Base-by-base conservation (phyloP, 2,888 invertebrate species). In the Heliconius sara region DNA sequence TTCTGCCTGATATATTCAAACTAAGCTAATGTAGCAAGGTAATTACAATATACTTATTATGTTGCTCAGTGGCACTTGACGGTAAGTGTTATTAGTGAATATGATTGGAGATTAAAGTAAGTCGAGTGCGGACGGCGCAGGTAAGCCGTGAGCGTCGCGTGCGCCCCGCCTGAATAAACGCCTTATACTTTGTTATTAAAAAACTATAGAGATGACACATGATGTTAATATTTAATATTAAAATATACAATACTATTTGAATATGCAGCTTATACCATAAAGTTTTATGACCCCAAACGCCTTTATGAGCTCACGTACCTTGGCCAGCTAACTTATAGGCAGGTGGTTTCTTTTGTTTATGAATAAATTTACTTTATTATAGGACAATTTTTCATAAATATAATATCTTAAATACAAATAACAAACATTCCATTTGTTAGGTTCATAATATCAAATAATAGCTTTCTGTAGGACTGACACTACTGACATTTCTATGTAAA, bases 91-190 rank as follows among this genome's bases (percentile, higher is more conserved):
- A 89, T 89, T 89, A 89, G 89, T 87, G 86, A 91, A 91, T 91
- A 91, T 91, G 90, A 91, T 87, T 88, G 85, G 85, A 89, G 89
- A 91, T 92, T 91, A 91, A 86, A 86, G 87, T 86, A 85, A 87
- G 86, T 86, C 86, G 84, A 87, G 86, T 84, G 86, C 84, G 88
- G 86, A 85, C 85, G 82, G 81, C 87, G 83, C 84, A 85, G 84
- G 86, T 87, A 87, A 88, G 87, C 88, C 87, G 85, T 84, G 84
- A 83, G 85, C 85, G 85, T 87, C 89, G 91, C 91, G 89, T 90
- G 90, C 89, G 87, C 87, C 88, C 87, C 85, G 85, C 86, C 81
- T 84, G 85, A 87, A 84, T 85, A 87, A 88, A 88, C 87, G 85
- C 85, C 86, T 86, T 84, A 84, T 81, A 84, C 84, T 84, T 84